Evolutionary conservation across 2,113 vertebrate species (phyloP).

Genomic region (Phodopus roborovskii): DNA sequence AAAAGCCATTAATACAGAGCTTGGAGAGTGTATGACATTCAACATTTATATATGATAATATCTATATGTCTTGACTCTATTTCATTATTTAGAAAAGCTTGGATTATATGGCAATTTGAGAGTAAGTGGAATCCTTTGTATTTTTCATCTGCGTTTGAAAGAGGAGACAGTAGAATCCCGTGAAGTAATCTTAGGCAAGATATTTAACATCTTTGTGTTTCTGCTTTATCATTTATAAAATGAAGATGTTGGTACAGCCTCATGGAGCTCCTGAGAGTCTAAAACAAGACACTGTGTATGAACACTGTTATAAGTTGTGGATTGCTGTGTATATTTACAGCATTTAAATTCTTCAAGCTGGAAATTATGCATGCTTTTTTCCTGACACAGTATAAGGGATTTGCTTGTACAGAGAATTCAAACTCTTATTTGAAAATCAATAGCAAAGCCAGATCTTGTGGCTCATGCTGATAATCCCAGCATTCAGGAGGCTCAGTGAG

Average conservation of each 20-base stretch:
- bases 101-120: neutral
- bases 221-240: conserved; percentile 61
- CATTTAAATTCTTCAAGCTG: conserved; percentile 31
- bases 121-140: conserved; percentile 42
- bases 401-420: neutral
- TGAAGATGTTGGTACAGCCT: conserved; percentile 14
- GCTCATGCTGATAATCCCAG: neutral
- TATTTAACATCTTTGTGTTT: conserved; percentile 62
- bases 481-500: neutral
- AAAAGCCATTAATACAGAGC: neutral
- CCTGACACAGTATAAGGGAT: conserved; percentile 17
- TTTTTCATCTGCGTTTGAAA: conserved; percentile 20
- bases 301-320: conserved; percentile 13
- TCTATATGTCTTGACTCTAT: conserved; percentile 20
- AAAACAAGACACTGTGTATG: conserved; percentile 10
- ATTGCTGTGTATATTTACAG: conserved; percentile 39
- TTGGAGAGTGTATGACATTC: conserved; percentile 35
- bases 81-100: conserved; percentile 47
- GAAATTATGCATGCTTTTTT: conserved; percentile 51
- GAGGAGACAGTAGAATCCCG: neutral
- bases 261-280: conserved; percentile 7
- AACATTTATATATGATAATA: conserved; percentile 42
- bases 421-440: conserved; percentile 61
- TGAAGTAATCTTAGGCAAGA: conserved; percentile 31
- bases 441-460: neutral